phyloP scores from a whole-genome alignment of 1,140 invertebrate genomes.

The Tetramorium alpestre region DNA sequence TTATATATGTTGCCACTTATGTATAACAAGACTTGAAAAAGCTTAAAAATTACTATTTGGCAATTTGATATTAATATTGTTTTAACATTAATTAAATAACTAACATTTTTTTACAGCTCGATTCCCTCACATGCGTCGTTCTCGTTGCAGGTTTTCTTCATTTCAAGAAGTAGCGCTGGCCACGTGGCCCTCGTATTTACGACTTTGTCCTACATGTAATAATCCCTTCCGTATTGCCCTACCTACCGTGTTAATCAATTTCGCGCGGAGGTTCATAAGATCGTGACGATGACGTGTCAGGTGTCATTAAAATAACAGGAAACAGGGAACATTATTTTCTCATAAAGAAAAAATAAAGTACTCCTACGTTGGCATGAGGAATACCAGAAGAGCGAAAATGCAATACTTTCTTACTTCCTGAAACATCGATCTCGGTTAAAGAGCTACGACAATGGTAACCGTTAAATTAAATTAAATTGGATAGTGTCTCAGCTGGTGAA shows the following conservation, averaged over 20 bases:
- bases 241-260: constrained; percentile 38
- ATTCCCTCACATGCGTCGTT: constrained; percentile 8
- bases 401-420: neutral
- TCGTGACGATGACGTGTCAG: neutral
- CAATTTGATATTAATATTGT: constrained; percentile 5
- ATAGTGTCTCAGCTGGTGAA: neutral
- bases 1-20: neutral
- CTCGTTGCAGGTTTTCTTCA: constrained; percentile 57
- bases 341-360: neutral
- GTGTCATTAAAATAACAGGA: constrained; percentile 27
- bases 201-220: constrained; percentile 38
- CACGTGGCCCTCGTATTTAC: constrained; percentile 67
- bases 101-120: constrained; percentile 36
- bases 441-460: neutral
- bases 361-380: neutral
- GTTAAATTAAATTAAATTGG: neutral
- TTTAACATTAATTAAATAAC: neutral
- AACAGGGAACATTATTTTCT: neutral
- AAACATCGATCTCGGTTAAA: neutral
- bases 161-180: constrained; percentile 58
- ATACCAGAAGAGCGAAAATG: neutral
- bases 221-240: neutral
- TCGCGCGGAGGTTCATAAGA: neutral
- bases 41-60: neutral
- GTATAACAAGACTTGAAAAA: neutral